phyloP scores from a whole-genome alignment of 2,888 invertebrate genomes.

The Cremastinae sp. region DNA sequence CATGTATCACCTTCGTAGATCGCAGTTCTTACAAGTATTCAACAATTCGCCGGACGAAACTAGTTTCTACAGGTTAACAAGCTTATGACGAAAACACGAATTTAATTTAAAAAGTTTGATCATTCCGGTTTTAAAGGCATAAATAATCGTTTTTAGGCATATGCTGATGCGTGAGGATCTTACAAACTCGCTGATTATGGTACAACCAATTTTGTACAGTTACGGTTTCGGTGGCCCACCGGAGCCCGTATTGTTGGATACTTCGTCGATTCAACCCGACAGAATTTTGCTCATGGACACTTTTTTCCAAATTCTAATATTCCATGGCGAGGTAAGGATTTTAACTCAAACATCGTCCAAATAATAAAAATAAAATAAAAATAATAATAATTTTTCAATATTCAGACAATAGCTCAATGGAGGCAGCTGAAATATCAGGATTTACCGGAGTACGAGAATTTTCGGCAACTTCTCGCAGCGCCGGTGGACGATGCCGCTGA shows the following conservation, averaged over 20 bases:
- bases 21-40: conserved; percentile 99
- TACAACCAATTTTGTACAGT: conserved; percentile 99
- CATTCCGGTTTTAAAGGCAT: conserved; percentile 8
- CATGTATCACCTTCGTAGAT: conserved; percentile 99
- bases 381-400: conserved; percentile 29
- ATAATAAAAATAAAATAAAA: neutral
- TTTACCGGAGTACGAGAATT: conserved; percentile 98
- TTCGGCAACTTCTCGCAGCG: conserved; percentile 96
- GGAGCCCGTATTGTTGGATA: conserved; percentile 98
- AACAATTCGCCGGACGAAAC: conserved; percentile 99
- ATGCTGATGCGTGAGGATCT: conserved; percentile 98
- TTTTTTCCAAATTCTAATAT: conserved; percentile 99
- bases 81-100: neutral
- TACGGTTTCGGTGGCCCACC: conserved; percentile 99
- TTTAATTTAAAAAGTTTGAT: neutral
- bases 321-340: conserved; percentile 94
- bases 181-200: conserved; percentile 99
- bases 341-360: neutral
- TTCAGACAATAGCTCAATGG: conserved; percentile 98
- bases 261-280: conserved; percentile 98
- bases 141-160: conserved; percentile 84
- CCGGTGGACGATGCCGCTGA: conserved; percentile 99
- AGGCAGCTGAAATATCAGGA: conserved; percentile 97
- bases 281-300: conserved; percentile 99
- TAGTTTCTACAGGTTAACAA: conserved; percentile 95